Base-by-base conservation (phyloP, 2,888 invertebrate species). In the Endotricha flammealis region DNA sequence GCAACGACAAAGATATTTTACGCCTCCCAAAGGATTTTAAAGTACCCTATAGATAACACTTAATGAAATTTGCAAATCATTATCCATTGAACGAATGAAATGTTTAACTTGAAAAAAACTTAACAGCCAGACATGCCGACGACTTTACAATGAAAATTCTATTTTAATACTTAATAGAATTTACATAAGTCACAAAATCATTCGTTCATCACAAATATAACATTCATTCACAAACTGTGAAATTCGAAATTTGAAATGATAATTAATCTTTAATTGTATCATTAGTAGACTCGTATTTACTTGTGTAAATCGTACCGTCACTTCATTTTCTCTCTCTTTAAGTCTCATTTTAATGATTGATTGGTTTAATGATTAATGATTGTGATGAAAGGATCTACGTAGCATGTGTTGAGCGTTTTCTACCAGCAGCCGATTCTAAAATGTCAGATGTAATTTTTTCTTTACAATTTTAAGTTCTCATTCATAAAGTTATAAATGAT, bases 251-350 rank as follows among this genome's bases (percentile, higher is more conserved):
- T 70, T 55, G 52, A 62, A 72, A 72, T 54, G n/a, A 69, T 64
- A 79, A 83, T 83, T 81, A 74, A 83, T 83, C 83, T 72, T 79
- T 70, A 78, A 85, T 83, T 82, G 78, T 79, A 77, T 77, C 79
- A 81, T 81, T 80, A 77, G 67, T 62, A 46, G 62, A 56, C 69
- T n/a, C 69, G 62, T 78, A 77, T 83, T 82, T 81, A 81, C 80
- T 79, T 60, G 60, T 62, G 53, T 62, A 58, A 71, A n/a, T n/a
- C 63, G 67, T 63, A 57, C 64, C 66, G 51, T 72, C 76, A 77
- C 70, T 81, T 83, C 83, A 83, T 86, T 81, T 85, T 85, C 79
- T 81, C 76, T 83, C 80, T 75, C 78, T 85, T 83, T 82, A 85
- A 83, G 79, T 81, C 83, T 82, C 81, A 82, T 86, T 86, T 72